Conservation (phyloP, 2,113 vertebrate species). For the Manacus vitellinus region DNA sequence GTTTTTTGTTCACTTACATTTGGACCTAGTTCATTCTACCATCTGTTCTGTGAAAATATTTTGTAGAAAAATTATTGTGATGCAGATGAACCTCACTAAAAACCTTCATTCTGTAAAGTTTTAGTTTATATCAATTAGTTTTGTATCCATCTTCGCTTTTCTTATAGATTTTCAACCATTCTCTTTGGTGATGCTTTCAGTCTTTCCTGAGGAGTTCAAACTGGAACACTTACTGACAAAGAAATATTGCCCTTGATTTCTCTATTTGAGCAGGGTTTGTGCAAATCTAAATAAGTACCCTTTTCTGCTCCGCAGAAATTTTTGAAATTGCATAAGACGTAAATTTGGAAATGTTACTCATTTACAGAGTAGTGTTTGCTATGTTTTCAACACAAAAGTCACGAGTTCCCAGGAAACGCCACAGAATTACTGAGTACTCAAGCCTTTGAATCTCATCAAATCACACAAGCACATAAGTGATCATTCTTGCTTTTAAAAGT, state of each 20-base stretch:
- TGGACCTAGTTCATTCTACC: not conserved
- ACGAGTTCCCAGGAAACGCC: not conserved
- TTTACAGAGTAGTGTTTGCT: not conserved
- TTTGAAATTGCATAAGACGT: not conserved
- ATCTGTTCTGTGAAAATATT: not conserved
- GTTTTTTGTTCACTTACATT: not conserved
- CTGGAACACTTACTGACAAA: not conserved
- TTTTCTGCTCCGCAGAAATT: not conserved
- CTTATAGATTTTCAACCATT: not conserved
- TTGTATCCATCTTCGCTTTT: not conserved
- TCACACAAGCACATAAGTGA: not conserved
- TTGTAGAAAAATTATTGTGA: not conserved
- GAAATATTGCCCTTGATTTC: not conserved
- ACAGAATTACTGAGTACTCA: not conserved
- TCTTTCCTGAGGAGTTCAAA: not conserved
- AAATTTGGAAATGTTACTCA: not conserved
- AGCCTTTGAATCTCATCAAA: not conserved
- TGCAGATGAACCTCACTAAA: constrained; percentile 9
- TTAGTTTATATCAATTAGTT: constrained; percentile 9
- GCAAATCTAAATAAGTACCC: not conserved
- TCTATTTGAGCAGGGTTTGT: not conserved
- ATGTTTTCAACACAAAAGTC: not conserved
- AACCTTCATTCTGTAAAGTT: constrained; percentile 42
- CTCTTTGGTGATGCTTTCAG: not conserved
- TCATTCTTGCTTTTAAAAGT: not conserved